Evolutionary conservation across 1,140 invertebrate species (phyloP).

Genomic region (Lordiphosa mommai): DNA sequence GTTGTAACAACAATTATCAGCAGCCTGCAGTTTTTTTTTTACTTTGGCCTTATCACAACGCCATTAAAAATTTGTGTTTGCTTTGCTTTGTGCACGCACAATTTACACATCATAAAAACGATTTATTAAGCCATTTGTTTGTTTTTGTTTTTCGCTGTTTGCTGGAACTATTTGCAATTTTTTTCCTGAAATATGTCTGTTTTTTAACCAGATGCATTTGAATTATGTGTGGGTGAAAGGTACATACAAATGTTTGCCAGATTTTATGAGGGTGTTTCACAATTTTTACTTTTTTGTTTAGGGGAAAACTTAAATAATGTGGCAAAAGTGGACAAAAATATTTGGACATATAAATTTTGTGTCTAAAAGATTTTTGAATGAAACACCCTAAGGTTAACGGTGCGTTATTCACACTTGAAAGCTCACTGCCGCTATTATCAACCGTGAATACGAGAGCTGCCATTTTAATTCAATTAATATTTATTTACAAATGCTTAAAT

Average conservation of each 20-base stretch:
- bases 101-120: conserved; percentile 25
- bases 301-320: too few species aligned
- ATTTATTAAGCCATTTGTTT: background rate
- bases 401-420: too few species aligned
- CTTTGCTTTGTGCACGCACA: conserved; percentile 41
- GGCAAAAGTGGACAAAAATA: too few species aligned
- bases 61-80: conserved; percentile 50
- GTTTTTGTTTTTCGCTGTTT: background rate
- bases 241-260: background rate
- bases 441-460: too few species aligned
- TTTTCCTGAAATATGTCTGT: background rate
- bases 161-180: conserved; percentile 23
- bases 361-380: too few species aligned
- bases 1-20: conserved; percentile 32
- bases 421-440: too few species aligned
- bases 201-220: conserved; percentile 25
- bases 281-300: background rate
- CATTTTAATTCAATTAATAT: too few species aligned
- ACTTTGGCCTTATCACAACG: conserved; percentile 45
- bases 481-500: too few species aligned
- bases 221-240: conserved; percentile 19
- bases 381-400: too few species aligned
- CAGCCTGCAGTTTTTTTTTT: conserved; percentile 23
- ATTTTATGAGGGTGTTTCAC: conserved; percentile 4
- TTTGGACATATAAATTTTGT: too few species aligned